Percentiles rank a stretch among this genome's conserved stretches.
These are phyloP conservation scores for Andrena marginata DNA, from an alignment of 2,888 invertebrate genomes.

Conservation along the genomic window DNA sequence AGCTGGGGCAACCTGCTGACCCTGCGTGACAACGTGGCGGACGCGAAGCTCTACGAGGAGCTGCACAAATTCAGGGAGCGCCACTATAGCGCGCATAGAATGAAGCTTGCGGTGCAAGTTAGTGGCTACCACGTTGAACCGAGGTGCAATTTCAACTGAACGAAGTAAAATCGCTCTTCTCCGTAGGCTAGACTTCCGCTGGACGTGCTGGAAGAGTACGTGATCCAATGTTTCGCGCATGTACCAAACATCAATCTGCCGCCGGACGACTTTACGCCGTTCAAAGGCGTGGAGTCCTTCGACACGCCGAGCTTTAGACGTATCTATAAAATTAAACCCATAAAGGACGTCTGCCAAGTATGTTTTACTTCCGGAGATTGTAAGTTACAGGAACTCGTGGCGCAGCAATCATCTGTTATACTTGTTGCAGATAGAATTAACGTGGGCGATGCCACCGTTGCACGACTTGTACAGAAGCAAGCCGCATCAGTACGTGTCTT, in stretches of 20 bases:
- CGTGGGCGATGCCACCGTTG: slow-evolving; percentile 88
- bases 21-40: slow-evolving; percentile 89
- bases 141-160: background rate
- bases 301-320: slow-evolving; percentile 88
- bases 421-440: slow-evolving; percentile 86
- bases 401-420: background rate
- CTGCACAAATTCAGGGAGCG: slow-evolving; percentile 91
- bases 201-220: slow-evolving; percentile 88
- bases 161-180: background rate
- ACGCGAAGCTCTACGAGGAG: slow-evolving; percentile 89
- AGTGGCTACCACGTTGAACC: slow-evolving; percentile 19
- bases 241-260: slow-evolving; percentile 89
- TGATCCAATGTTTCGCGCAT: slow-evolving; percentile 88
- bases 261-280: slow-evolving; percentile 88
- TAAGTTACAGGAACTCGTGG: background rate
- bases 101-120: slow-evolving; percentile 94
- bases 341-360: slow-evolving; percentile 90
- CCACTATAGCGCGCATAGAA: slow-evolving; percentile 94
- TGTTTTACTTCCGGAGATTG: background rate
- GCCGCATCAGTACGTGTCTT: slow-evolving; percentile 91
- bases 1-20: slow-evolving; percentile 94
- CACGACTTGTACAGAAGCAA: slow-evolving; percentile 90
- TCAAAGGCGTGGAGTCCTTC: slow-evolving; percentile 86
- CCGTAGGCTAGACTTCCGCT: slow-evolving; percentile 88
- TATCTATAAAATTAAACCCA: slow-evolving; percentile 91